These are phyloP conservation scores for Halichoerus grypus DNA, from an alignment of 2,113 vertebrate genomes.

Conservation along the genomic window DNA sequence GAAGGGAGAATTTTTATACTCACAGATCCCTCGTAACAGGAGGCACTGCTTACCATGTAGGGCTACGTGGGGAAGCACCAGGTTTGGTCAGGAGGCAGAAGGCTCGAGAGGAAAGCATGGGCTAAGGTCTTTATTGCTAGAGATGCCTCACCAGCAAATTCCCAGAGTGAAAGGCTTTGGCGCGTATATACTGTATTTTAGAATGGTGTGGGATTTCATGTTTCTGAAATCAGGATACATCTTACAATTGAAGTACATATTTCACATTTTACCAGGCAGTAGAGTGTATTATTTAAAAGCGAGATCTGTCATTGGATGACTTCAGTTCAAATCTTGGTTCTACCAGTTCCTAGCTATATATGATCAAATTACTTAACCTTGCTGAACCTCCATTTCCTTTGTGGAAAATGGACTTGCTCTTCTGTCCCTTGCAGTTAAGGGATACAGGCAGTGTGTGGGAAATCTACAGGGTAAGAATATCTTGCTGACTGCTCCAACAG, in stretches of 20 bases:
- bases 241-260: neutral
- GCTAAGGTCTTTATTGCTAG: neutral
- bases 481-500: neutral
- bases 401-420: neutral
- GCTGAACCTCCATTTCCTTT: neutral
- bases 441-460: neutral
- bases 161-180: neutral
- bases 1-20: neutral
- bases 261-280: constrained; percentile 47
- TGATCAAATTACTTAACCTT: neutral
- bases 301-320: neutral
- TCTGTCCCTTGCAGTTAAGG: neutral
- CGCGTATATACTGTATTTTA: neutral
- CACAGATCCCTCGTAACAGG: neutral
- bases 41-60: fast-evolving
- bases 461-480: neutral
- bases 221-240: constrained; percentile 21
- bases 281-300: neutral
- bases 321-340: neutral
- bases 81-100: neutral
- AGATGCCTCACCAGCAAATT: neutral
- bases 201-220: neutral
- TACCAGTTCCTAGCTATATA: neutral
- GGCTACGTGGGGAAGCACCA: fast-evolving
- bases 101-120: fast-evolving